Conservation (phyloP, 2,113 vertebrate species). For the Oncorhynchus clarkii region DNA sequence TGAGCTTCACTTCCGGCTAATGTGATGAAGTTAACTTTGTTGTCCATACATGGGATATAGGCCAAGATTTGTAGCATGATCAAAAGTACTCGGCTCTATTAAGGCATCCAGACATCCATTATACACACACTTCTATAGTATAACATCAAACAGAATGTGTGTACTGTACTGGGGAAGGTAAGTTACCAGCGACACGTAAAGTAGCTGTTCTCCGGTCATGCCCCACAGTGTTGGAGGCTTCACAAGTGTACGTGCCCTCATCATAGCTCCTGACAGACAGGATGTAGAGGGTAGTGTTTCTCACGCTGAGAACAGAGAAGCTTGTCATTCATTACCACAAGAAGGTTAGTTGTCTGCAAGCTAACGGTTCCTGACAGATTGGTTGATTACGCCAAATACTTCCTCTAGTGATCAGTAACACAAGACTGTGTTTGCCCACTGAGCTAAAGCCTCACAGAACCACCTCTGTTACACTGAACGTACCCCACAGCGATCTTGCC, state of each 20-base stretch:
- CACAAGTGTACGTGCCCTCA: constrained; percentile 70
- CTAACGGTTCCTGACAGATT: too few relatives aligned
- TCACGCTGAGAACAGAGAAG: constrained; percentile 51
- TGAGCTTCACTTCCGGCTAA: too few relatives aligned
- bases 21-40: too few relatives aligned
- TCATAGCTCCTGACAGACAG: constrained; percentile 69
- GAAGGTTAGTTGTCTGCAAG: not conserved
- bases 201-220: constrained; percentile 46
- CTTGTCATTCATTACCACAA: not conserved
- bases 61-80: too few relatives aligned
- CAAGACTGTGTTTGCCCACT: too few relatives aligned
- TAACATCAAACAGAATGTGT: not conserved
- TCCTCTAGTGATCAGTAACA: too few relatives aligned
- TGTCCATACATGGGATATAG: too few relatives aligned
- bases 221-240: constrained; percentile 68
- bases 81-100: too few relatives aligned
- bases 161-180: not conserved
- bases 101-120: not conserved
- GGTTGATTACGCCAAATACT: too few relatives aligned
- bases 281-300: constrained; percentile 70
- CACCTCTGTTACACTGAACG: not conserved
- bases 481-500: constrained; percentile 67
- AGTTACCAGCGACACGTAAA: constrained; percentile 71
- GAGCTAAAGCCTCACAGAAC: too few relatives aligned
- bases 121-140: not conserved